Percentiles rank a stretch among this genome's conserved stretches.
These are phyloP conservation scores for Dryococelus australis DNA, from an alignment of 2,888 invertebrate genomes.

Conservation along the genomic window DNA sequence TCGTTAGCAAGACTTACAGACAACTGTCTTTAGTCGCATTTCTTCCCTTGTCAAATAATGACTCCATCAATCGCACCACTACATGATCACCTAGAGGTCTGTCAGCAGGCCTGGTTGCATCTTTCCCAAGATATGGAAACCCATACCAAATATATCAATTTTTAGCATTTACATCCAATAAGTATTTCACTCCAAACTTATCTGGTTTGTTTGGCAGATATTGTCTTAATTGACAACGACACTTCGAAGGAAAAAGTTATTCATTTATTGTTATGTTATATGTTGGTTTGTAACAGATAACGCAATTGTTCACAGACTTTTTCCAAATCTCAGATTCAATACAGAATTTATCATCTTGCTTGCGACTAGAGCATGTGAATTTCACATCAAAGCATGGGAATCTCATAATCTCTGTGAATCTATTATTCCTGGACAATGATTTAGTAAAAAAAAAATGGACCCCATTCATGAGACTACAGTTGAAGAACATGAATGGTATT, in stretches of 20 bases:
- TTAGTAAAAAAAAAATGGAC: not conserved
- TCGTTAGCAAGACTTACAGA: not conserved
- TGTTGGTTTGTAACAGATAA: not conserved
- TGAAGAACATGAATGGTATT: not conserved
- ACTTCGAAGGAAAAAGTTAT: too few relatives aligned
- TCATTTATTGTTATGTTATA: too few relatives aligned
- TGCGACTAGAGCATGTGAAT: not conserved
- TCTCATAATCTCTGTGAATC: constrained; percentile 2
- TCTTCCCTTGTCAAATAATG: not conserved
- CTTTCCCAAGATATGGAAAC: not conserved
- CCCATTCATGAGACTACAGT: not conserved
- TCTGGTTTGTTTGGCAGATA: too few relatives aligned
- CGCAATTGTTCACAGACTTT: not conserved
- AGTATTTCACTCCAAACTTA: too few relatives aligned
- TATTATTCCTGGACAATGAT: not conserved
- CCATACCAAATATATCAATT: not conserved
- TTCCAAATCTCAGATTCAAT: not conserved
- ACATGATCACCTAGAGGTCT: not conserved
- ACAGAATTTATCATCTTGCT: not conserved
- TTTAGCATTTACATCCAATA: not conserved
- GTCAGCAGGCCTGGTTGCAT: too few relatives aligned
- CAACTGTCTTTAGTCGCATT: not conserved
- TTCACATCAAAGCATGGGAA: not conserved
- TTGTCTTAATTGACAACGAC: too few relatives aligned
- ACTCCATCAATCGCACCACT: not conserved